phyloP scores from a whole-genome alignment of 2,797 vertebrate genomes.

The Sebastes minor region DNA sequence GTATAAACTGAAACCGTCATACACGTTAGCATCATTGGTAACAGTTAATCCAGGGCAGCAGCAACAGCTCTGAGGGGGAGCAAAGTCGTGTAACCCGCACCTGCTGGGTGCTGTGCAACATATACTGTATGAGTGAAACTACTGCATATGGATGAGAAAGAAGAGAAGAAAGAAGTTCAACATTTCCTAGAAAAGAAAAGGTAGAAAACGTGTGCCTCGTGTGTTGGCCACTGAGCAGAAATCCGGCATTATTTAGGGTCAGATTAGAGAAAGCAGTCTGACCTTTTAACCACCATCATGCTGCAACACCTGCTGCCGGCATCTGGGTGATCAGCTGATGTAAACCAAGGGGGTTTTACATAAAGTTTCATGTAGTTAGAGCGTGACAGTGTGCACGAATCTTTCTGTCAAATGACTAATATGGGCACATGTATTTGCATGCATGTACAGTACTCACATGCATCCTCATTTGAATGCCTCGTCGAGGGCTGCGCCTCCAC shows the following conservation, averaged over 20 bases:
- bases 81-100: neutral
- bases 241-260: conserved; percentile 31
- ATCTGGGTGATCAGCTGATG: conserved; percentile 18
- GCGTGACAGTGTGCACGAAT: neutral
- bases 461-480: conserved; percentile 36
- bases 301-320: conserved; percentile 56
- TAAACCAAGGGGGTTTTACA: neutral
- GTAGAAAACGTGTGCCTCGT: neutral
- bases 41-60: conserved; percentile 2
- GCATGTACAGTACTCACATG: neutral
- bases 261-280: conserved; percentile 33
- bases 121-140: neutral
- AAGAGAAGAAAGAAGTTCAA: neutral
- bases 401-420: neutral
- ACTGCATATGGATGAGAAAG: neutral
- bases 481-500: conserved; percentile 39
- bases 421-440: neutral
- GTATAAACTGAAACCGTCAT: neutral
- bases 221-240: neutral
- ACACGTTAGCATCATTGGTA: neutral
- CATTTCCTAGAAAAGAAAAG: neutral
- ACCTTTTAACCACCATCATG: conserved; percentile 17
- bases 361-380: conserved; percentile 15
- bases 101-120: neutral
- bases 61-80: neutral